Evolutionary conservation across 1,140 invertebrate species (phyloP).

Genomic region (Chironomus striatipennis): DNA sequence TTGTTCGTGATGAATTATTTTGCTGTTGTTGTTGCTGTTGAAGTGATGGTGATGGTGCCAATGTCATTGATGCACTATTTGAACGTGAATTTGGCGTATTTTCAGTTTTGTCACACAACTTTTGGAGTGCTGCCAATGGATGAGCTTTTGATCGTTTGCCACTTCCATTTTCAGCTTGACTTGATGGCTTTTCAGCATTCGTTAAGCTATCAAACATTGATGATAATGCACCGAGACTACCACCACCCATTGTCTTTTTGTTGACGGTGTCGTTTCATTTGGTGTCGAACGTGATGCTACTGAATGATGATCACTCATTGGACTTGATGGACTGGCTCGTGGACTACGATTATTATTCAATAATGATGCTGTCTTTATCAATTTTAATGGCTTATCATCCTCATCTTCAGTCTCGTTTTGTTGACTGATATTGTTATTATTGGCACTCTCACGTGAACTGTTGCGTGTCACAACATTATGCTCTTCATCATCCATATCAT

Average conservation of each 20-base stretch:
- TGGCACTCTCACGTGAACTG: constrained; percentile 8
- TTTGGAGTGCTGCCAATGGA: constrained; percentile 86
- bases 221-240: constrained; percentile 70
- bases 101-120: constrained; percentile 90
- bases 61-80: constrained; percentile 27
- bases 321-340: constrained; percentile 45
- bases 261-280: constrained; percentile 57
- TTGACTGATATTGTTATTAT: not conserved
- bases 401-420: constrained; percentile 30
- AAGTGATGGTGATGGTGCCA: constrained; percentile 28
- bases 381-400: constrained; percentile 33
- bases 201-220: constrained; percentile 83
- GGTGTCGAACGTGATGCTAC: constrained; percentile 58
- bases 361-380: constrained; percentile 47
- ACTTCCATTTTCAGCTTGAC: constrained; percentile 39
- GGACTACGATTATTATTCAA: constrained; percentile 21
- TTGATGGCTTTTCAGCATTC: constrained; percentile 41
- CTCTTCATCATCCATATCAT: constrained; percentile 43
- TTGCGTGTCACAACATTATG: constrained; percentile 30
- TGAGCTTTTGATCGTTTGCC: constrained; percentile 63
- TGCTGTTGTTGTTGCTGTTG: constrained; percentile 28
- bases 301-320: constrained; percentile 60
- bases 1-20: constrained; percentile 46
- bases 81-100: constrained; percentile 48
- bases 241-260: constrained; percentile 51